Base-by-base conservation (phyloP, 2,113 vertebrate species). In the Tympanuchus pallidicinctus region DNA sequence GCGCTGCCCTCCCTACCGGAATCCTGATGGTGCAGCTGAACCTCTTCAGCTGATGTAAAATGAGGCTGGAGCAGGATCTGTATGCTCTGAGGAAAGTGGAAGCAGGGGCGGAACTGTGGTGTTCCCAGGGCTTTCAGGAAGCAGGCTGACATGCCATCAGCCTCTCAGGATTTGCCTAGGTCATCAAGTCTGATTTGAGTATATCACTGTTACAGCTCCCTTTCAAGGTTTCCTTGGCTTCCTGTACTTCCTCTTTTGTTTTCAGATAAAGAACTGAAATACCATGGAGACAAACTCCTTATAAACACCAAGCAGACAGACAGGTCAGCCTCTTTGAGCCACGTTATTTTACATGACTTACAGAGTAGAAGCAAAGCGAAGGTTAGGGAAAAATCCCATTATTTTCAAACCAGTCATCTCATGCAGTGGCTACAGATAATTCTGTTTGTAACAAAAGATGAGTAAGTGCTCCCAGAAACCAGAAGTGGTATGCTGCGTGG, bases 311-410 rank as follows among this genome's bases (percentile, higher is more conserved):
- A 61, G 76, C 65, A 82, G 82, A 89, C 88, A 94, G 82, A 80
- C 88, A 84, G 93, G 88, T 86, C 88, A 77, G 93, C 52, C 59
- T 43, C 85, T 92, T 91, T 83, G 74, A 89, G 86, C 90, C 86
- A 70, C 92, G 48, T 95, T 95, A 94, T 96, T 96, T 97, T 94
- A 80, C 63, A 48, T 67, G 84, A 91, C 86, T 57, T 74, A 80
- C 81, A 66, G 60, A 83, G 91, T 79, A 96, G 95, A 74, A 92
- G 86, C 94, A 91, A 34, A 92, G 91, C 70, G 78, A 86, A 90
- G 82, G 93, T 93, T 97, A 96, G 97, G 82, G 97, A 97, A 97
- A 96, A 94, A 96, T 92, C 90, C 91, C 87, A 79, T 96, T 97
- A 94, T 64, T 43, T 76, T 97, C 95, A 97, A 97, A 92, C 79